phyloP scores from a whole-genome alignment of 1,140 invertebrate species.

The Trichonephila clavata region DNA sequence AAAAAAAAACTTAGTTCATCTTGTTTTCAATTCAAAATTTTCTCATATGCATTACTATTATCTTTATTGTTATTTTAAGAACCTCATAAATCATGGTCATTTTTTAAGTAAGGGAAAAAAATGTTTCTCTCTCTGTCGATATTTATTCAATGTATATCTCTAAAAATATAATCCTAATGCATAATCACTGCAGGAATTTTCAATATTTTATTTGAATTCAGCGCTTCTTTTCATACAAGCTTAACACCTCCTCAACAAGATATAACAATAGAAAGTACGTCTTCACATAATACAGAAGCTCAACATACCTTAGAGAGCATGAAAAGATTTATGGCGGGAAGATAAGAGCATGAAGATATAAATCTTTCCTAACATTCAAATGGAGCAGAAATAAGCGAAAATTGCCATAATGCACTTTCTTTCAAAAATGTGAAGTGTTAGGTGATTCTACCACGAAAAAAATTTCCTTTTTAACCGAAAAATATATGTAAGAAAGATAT shows the following conservation, averaged over 20 bases:
- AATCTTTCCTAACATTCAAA: constrained; percentile 61
- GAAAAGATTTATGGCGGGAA: constrained; percentile 46
- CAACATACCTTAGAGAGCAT: constrained; percentile 3
- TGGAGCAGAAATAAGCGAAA: constrained; percentile 60
- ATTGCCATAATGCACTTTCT: constrained; percentile 60
- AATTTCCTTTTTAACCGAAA: constrained; percentile 44
- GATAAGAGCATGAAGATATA: constrained; percentile 60
- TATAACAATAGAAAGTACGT: background rate
- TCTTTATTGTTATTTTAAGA: too few species aligned
- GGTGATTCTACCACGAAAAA: background rate
- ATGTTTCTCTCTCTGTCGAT: too few species aligned
- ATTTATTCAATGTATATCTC: too few species aligned
- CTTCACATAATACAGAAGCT: background rate
- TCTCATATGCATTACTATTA: too few species aligned
- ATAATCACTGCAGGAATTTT: too few species aligned
- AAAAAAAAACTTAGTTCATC: too few species aligned
- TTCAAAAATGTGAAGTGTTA: background rate
- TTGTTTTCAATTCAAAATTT: too few species aligned
- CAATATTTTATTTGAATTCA: too few species aligned
- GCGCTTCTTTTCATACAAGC: background rate
- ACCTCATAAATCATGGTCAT: too few species aligned
- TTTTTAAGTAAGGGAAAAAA: too few species aligned
- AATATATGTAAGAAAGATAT: constrained; percentile 10
- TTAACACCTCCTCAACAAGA: background rate
- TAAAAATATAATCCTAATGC: too few species aligned